Evolutionary conservation across 37 sponge, comb jelly and placozoan genomes (phyloP).

Genomic region (Petrosia ficiformis): DNA sequence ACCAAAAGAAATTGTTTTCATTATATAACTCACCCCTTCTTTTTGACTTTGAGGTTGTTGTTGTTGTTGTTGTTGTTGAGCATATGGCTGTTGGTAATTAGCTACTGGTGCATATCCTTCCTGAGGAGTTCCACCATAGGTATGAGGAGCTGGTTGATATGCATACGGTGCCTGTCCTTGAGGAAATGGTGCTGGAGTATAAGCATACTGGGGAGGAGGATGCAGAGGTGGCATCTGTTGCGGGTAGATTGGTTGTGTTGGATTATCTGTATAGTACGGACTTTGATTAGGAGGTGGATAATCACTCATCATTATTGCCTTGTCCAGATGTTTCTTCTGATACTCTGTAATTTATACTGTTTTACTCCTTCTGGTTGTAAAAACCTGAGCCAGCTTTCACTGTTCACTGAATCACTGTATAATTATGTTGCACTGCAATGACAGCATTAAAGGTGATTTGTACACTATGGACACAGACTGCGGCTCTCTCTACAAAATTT

Average conservation of each 20-base stretch:
- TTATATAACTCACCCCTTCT: background rate
- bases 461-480: too few relatives aligned
- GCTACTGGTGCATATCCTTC: background rate
- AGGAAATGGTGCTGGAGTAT: background rate
- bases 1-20: too few relatives aligned
- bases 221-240: background rate
- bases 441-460: background rate
- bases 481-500: too few relatives aligned
- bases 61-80: background rate
- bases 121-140: too few relatives aligned
- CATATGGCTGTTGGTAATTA: background rate
- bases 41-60: background rate
- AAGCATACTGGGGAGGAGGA: constrained; percentile 1
- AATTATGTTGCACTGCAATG: too few relatives aligned
- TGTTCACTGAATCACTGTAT: too few relatives aligned
- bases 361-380: too few relatives aligned
- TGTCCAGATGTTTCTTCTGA: too few relatives aligned
- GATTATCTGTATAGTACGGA: background rate
- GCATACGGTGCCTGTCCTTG: background rate
- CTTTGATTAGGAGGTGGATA: background rate
- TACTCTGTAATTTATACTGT: too few relatives aligned
- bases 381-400: too few relatives aligned
- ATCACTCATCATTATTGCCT: too few relatives aligned
- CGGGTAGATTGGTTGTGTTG: background rate
- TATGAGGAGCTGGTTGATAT: too few relatives aligned